phyloP scores from a whole-genome alignment of 2,888 invertebrate species.

The Therioaphis trifolii region DNA sequence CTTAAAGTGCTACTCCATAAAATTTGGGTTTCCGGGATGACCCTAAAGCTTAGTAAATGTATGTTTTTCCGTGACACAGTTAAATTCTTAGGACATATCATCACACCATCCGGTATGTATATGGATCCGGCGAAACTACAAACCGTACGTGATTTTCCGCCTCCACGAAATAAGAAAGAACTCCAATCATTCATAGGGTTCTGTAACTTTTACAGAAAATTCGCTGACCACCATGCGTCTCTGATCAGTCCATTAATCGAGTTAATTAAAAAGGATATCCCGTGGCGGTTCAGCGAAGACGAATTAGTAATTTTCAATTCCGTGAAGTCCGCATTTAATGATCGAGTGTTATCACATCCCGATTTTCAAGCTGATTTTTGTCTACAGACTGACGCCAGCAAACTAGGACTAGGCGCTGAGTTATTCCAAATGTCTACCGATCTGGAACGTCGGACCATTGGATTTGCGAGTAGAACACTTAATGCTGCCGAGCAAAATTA shows the following conservation, averaged over 20 bases:
- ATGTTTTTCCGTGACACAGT: conserved; percentile 50
- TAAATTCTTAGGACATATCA: conserved; percentile 60
- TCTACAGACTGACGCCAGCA: conserved; percentile 3
- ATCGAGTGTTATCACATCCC: background rate
- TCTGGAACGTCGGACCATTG: background rate
- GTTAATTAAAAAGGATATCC: background rate
- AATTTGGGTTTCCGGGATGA: background rate
- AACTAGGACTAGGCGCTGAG: background rate
- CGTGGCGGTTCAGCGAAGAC: no score
- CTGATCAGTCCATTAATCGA: background rate
- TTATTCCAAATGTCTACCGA: background rate
- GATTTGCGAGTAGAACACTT: conserved; percentile 14
- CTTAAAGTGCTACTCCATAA: background rate
- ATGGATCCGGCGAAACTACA: background rate
- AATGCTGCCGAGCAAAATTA: no score
- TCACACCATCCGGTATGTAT: background rate
- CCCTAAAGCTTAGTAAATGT: conserved; percentile 49
- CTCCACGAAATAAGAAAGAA: conserved; percentile 45
- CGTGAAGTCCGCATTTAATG: background rate
- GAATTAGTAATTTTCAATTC: background rate
- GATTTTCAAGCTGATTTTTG: background rate
- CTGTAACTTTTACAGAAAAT: conserved; percentile 33
- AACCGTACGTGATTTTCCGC: background rate
- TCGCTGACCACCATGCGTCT: background rate
- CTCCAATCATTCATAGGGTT: no score